Base-by-base conservation (phyloP, 1,140 invertebrate genomes). In the Drosophila gunungcola region DNA sequence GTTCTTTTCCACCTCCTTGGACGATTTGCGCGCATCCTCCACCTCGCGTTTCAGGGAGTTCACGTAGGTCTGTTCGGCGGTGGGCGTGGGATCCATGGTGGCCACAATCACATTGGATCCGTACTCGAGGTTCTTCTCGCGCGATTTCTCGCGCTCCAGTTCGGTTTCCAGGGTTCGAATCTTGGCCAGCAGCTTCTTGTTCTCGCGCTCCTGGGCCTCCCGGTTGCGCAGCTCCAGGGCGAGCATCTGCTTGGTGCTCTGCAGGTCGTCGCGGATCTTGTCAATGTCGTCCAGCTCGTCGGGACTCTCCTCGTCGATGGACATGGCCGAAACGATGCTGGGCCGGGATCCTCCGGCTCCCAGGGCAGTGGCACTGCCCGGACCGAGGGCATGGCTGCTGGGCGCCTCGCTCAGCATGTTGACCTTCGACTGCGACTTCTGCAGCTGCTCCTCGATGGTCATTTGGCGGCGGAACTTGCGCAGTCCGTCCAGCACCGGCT, bases 261-360 rank as follows among this genome's bases (percentile, higher is more conserved):
- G 97, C 39, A 98, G 93, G 92, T 98, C 97, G 80, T 98, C 97
- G 64, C 97, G 94, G n/a, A 97, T 95, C 90, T 96, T 97, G 82
- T 98, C 97, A 77, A 97, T 97, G 77, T 98, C 97, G 72, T 98
- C 97, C 94, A 97, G 94, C 77, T 97, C 96, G 84, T 97, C 96
- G 21, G 95, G 94, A 80, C 96, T 95, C 51, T 95, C 95, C 68
- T 92, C 91, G 32, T 92, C 91, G 6, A 90, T 91, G n/a, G 88
- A 90, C 53, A 91, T 72, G 0, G 83, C 49, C 0, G 90, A 86
- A 0, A 82, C 86, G 43, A 91, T 91, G 69, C 90, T 84, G 12
- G 74, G 69, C n/a, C 81, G 74, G 0, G 83, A 93, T 13, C 95
- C 78, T 80, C 94, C 94, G 1, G 94, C 94, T 80, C 82, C 86